phyloP scores from a whole-genome alignment of 2,888 invertebrate genomes.

The Scelioninae gen. 1 region DNA sequence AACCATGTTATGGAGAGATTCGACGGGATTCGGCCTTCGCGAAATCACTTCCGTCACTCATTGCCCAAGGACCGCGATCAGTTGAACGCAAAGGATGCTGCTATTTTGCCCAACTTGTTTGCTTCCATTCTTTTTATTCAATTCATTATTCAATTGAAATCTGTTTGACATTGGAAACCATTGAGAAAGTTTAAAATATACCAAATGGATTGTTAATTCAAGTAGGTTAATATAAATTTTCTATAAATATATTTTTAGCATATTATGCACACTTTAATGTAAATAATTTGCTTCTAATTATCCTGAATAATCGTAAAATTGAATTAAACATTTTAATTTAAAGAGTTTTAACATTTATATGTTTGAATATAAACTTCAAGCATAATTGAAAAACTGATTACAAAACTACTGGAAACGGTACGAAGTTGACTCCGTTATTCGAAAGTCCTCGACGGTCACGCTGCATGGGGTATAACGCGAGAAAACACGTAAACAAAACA shows the following conservation, averaged over 20 bases:
- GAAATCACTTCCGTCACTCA: slow-evolving; percentile 57
- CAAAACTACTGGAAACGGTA: slow-evolving; percentile 32
- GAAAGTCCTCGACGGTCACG: slow-evolving; percentile 29
- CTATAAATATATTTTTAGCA: too few species aligned
- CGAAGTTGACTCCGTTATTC: slow-evolving; percentile 30
- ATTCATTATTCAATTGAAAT: slow-evolving; percentile 1
- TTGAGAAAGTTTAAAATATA: too few species aligned
- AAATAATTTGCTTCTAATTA: too few species aligned
- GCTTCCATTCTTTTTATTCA: neutral
- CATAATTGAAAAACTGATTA: neutral
- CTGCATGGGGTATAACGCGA: slow-evolving; percentile 9
- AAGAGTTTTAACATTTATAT: too few species aligned
- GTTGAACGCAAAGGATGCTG: slow-evolving; percentile 23
- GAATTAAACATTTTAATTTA: too few species aligned
- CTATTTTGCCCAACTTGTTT: neutral
- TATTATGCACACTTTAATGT: too few species aligned
- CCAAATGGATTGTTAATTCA: too few species aligned
- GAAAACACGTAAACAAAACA: slow-evolving; percentile 26
- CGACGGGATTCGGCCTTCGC: slow-evolving; percentile 42
- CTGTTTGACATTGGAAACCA: neutral
- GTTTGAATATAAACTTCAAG: too few species aligned
- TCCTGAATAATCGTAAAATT: too few species aligned
- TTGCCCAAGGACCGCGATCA: slow-evolving; percentile 42
- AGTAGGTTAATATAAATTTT: too few species aligned
- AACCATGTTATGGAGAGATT: neutral